Percentiles rank a stretch among this genome's conserved stretches.
Evolutionary conservation across 2,797 vertebrate genomes (phyloP).

Genomic region (Streptopelia turtur): DNA sequence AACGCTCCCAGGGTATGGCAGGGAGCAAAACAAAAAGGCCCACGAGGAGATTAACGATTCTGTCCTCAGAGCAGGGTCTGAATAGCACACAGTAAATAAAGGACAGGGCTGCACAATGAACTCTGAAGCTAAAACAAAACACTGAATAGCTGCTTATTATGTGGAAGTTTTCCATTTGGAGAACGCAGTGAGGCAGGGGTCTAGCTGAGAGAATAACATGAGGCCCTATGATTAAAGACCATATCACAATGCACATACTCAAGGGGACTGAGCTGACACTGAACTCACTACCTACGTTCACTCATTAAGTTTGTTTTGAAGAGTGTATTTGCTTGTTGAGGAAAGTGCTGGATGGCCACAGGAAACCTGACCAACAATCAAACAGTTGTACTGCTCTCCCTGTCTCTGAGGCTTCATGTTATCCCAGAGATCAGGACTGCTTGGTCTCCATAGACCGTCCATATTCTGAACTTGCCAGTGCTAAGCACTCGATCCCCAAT

Average conservation of each 20-base stretch:
- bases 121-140: slow-evolving; percentile 13
- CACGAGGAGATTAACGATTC: neutral
- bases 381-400: neutral
- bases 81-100: neutral
- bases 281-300: neutral
- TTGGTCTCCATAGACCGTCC: neutral
- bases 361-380: neutral
- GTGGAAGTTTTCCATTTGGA: slow-evolving; percentile 22
- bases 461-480: neutral
- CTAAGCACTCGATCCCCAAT: neutral
- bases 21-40: neutral
- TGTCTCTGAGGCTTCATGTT: neutral
- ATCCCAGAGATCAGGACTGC: neutral
- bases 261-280: neutral
- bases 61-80: neutral
- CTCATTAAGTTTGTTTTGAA: neutral
- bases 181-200: neutral
- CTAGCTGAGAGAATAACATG: neutral
- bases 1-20: neutral
- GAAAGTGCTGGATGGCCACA: neutral
- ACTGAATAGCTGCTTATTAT: neutral
- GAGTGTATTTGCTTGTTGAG: neutral
- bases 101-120: neutral
- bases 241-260: neutral
- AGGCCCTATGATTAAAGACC: neutral